A percentile compares a stretch with the other conserved stretches of the same genome.
Conservation (phyloP, 2,797 vertebrate species). For the Oophaga sylvatica region DNA sequence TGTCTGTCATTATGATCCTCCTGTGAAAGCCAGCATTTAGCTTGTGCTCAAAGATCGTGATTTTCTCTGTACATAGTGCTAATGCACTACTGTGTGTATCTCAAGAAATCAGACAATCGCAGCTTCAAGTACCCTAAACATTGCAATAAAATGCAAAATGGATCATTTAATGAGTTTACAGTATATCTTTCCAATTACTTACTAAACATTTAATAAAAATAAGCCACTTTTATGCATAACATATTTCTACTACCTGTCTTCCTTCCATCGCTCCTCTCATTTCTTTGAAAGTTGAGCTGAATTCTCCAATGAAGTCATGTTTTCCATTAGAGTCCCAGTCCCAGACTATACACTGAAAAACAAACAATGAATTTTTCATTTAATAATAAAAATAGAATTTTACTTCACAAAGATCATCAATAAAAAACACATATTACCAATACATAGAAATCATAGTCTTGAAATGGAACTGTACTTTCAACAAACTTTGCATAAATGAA, state of each 20-base stretch:
- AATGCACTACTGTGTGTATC: too few relatives aligned
- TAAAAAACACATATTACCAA: neutral
- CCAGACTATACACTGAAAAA: conserved; percentile 91
- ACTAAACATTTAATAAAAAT: neutral
- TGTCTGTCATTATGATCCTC: too few relatives aligned
- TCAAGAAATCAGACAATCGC: too few relatives aligned
- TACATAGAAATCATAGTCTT: neutral
- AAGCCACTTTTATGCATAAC: neutral
- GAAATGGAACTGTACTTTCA: too few relatives aligned
- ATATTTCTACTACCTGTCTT: conserved; percentile 81
- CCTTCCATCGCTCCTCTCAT: conserved; percentile 92
- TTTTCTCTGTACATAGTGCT: too few relatives aligned
- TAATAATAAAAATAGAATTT: neutral
- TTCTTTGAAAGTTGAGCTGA: conserved; percentile 94
- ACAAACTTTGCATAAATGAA: too few relatives aligned
- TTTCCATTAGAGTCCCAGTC: conserved; percentile 99
- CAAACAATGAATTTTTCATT: neutral
- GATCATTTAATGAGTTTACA: neutral
- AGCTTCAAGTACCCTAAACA: too few relatives aligned
- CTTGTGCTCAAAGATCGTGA: too few relatives aligned
- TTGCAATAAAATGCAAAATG: neutral
- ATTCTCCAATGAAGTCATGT: conserved; percentile 98
- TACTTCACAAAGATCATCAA: neutral
- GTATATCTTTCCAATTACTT: neutral
- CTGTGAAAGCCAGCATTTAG: too few relatives aligned